Conservation (phyloP, 1,140 invertebrate genomes). For the Eurytemora carolleeae region DNA sequence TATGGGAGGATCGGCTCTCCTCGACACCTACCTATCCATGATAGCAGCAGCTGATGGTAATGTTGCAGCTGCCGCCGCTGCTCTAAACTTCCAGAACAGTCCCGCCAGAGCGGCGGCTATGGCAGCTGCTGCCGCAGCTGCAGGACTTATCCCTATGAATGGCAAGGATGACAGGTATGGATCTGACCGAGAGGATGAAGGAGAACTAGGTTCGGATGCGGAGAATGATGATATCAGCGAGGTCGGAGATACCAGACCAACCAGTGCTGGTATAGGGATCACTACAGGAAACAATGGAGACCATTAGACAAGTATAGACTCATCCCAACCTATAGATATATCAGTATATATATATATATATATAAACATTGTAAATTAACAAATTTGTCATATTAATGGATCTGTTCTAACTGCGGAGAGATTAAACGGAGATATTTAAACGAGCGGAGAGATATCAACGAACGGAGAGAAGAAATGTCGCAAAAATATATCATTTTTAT, state of each 20-base stretch:
- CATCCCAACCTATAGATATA: too few relatives aligned
- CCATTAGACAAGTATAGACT: too few relatives aligned
- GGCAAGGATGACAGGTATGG: background rate
- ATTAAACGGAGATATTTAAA: too few relatives aligned
- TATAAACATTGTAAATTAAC: too few relatives aligned
- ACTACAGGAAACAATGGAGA: background rate
- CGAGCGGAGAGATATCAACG: too few relatives aligned
- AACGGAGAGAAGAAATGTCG: too few relatives aligned
- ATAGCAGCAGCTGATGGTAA: constrained; percentile 18
- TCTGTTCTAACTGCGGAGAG: too few relatives aligned
- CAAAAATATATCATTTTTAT: too few relatives aligned
- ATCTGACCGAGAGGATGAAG: constrained; percentile 4
- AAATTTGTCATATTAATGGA: too few relatives aligned
- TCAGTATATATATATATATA: too few relatives aligned
- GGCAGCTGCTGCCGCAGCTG: background rate
- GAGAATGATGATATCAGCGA: constrained; percentile 11
- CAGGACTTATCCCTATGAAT: background rate
- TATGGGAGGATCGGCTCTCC: constrained; percentile 14
- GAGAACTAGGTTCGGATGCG: constrained; percentile 11
- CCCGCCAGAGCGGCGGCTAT: constrained; percentile 3
- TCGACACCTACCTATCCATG: constrained; percentile 22
- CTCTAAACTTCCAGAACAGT: constrained; percentile 11
- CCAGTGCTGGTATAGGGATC: background rate
- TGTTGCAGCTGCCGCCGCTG: constrained; percentile 5
- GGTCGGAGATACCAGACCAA: background rate